Evolutionary conservation across 2,888 invertebrate species (phyloP).

Genomic region (Syrista parreyssii): DNA sequence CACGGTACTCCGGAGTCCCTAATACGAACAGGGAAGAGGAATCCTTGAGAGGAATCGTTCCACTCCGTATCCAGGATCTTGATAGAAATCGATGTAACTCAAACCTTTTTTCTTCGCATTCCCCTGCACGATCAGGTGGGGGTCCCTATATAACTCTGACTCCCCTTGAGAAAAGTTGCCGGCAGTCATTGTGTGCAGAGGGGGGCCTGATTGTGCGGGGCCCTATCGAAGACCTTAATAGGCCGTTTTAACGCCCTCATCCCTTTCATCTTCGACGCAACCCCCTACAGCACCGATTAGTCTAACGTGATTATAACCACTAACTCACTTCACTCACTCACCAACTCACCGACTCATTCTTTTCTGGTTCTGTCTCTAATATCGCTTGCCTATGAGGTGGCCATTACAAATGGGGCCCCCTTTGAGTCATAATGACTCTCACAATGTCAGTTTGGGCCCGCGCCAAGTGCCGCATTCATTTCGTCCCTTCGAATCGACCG

Average conservation of each 20-base stretch:
- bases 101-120: neutral
- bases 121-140: neutral
- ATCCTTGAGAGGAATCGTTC: neutral
- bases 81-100: neutral
- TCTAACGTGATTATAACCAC: slow-evolving; percentile 58
- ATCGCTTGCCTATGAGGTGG: slow-evolving; percentile 28
- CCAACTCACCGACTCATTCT: slow-evolving; percentile 24
- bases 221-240: slow-evolving; percentile 43
- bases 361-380: slow-evolving; percentile 21
- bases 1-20: neutral
- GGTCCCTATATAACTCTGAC: neutral
- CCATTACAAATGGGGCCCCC: slow-evolving; percentile 21
- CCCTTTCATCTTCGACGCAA: slow-evolving; percentile 42
- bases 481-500: neutral
- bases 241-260: slow-evolving; percentile 39
- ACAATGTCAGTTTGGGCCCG: slow-evolving; percentile 15
- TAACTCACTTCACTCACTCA: slow-evolving; percentile 55
- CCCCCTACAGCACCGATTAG: slow-evolving; percentile 53
- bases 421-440: slow-evolving; percentile 41
- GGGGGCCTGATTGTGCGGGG: slow-evolving; percentile 24
- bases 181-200: slow-evolving; percentile 29
- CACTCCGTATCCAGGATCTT: neutral
- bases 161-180: slow-evolving; percentile 25
- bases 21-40: neutral
- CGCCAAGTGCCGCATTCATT: neutral